Evolutionary conservation across 2,113 vertebrate genomes (phyloP).

Genomic region (Alouatta palliata): DNA sequence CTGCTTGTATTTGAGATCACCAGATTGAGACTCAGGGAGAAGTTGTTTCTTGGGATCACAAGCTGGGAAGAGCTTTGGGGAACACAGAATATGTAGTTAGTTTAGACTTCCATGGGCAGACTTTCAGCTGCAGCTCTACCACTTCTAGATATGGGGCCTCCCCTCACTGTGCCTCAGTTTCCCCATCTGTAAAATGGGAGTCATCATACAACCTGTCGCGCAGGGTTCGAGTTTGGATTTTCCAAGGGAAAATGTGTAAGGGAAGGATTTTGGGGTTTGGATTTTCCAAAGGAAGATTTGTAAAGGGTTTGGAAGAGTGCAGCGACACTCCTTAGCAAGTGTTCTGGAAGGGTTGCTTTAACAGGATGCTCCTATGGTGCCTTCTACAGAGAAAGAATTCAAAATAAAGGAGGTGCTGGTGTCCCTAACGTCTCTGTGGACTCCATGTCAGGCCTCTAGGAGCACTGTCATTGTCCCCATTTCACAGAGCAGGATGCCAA

Average conservation of each 20-base stretch:
- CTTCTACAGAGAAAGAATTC: background rate
- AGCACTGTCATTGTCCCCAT: background rate
- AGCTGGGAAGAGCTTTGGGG: background rate
- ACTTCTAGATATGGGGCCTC: background rate
- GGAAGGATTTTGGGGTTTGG: background rate
- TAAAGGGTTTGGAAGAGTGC: rapidly evolving
- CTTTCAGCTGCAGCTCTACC: background rate
- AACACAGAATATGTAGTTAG: background rate
- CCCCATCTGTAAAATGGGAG: background rate
- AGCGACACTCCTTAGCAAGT: background rate
- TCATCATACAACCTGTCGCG: no score
- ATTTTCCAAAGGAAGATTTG: rapidly evolving
- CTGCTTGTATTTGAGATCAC: background rate
- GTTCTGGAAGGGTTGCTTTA: rapidly evolving
- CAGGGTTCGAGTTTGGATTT: background rate
- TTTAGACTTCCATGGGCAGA: rapidly evolving
- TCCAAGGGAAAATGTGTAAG: rapidly evolving
- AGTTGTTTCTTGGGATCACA: rapidly evolving
- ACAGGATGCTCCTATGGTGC: no score
- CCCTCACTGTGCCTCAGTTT: background rate
- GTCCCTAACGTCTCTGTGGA: background rate
- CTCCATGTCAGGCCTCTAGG: background rate
- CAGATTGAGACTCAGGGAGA: background rate
- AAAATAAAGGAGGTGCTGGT: background rate
- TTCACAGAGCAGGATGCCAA: background rate